Base-by-base conservation (phyloP, 2,797 vertebrate genomes). In the Poecilia gillii region DNA sequence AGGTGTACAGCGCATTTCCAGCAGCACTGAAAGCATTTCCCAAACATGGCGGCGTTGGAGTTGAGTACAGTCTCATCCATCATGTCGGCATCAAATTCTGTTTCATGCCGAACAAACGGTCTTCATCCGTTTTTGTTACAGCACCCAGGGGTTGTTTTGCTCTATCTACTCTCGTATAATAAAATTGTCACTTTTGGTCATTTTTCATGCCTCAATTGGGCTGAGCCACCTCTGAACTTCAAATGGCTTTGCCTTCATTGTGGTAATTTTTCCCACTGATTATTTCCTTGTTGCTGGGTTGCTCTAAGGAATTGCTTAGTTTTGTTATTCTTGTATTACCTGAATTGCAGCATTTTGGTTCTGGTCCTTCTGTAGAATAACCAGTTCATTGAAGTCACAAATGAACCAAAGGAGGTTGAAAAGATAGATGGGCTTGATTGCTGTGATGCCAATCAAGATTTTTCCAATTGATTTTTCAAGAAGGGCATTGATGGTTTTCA, bases 21-120 rank as follows among this genome's bases (percentile, higher is more conserved):
- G 23, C 36, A 25, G 25, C 23, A 45, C 41, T 70, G 66, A 70
- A 70, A 70, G 25, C 66, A 13, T 70, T 70, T n/a, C 41, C 25
- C 41, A 43, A 70, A 70, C 66, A 70, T 70, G 78, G 23, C 36
- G 9, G 31, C 13, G 45, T 72, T 51, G 16, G 47, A 23, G 20
- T 73, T 36, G 47, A 51, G 47, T 36, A 53, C 31, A 36, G 72
- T 39, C 46, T 51, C 43, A 73, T 73, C 72, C 72, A 53, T 73
- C 72, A 73, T 73, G 47, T 23, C 46, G 25, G 46, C 72, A 49
- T 51, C 31, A 73, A 51, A 73, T 31, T 73, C 47, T 51, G 43
- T 51, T 51, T 51, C 46, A 73, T 51, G 72, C 72, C 36, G 47
- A 51, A 70, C 39, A 70, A 68, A 41, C 23, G 23, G 23, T 43